These are phyloP conservation scores for Lagopus leucura DNA, from an alignment of 2,113 vertebrate species.

Conservation along the genomic window DNA sequence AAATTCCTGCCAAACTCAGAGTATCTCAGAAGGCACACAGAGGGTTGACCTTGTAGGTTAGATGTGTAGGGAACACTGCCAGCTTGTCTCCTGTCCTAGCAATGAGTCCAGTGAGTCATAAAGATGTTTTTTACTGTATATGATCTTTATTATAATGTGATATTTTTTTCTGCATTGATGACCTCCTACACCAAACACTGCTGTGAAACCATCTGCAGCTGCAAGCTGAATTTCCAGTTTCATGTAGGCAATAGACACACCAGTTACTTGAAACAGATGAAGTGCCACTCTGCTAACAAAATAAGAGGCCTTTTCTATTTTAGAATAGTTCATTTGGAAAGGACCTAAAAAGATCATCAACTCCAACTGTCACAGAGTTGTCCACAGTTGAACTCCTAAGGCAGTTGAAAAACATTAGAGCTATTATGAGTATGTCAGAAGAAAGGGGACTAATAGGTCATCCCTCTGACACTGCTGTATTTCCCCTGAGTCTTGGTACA, in stretches of 20 bases:
- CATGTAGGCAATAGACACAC: not conserved
- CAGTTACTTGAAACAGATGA: not conserved
- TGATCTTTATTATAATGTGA: not conserved
- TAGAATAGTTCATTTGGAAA: not conserved
- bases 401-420: not conserved
- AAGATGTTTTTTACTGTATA: not conserved
- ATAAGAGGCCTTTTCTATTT: not conserved
- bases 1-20: not conserved
- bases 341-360: not conserved
- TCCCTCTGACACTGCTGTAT: accelerated
- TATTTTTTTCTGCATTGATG: not conserved
- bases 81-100: not conserved
- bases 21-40: not conserved
- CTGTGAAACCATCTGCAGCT: slow-evolving; percentile 5
- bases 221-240: not conserved
- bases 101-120: not conserved
- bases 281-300: not conserved
- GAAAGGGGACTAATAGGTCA: not conserved
- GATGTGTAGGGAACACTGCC: not conserved
- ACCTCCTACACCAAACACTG: not conserved
- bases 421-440: not conserved
- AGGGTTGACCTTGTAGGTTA: not conserved
- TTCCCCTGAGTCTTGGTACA: not conserved
- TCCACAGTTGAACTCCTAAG: not conserved
- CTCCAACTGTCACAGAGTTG: not conserved